Conservation (phyloP, 2,113 vertebrate genomes). For the Petaurus breviceps region DNA sequence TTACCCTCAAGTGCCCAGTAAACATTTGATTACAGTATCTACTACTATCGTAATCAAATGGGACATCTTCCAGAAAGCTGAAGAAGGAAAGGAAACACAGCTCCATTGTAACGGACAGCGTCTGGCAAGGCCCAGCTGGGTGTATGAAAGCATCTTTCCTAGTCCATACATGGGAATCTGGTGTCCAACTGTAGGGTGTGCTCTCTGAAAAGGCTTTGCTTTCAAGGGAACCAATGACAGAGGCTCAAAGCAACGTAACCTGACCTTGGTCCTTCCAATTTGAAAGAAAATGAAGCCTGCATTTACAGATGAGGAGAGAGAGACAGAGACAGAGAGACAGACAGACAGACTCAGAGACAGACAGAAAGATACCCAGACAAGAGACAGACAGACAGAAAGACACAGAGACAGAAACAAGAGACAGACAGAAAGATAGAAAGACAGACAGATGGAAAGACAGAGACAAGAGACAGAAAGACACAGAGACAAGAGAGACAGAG, state of each 20-base stretch:
- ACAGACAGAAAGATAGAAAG: not conserved
- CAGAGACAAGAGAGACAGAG: too few species aligned
- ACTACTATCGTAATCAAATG: constrained; percentile 60
- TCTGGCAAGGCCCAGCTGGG: not conserved
- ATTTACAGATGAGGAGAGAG: not conserved
- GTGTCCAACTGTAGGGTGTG: not conserved
- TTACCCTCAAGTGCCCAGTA: not conserved
- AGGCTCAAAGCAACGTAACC: not conserved
- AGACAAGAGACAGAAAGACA: too few species aligned
- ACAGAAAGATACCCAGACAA: not conserved
- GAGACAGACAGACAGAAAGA: too few species aligned
- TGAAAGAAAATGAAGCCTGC: not conserved
- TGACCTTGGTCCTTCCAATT: not conserved
- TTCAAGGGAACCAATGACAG: not conserved
- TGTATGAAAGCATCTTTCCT: not conserved
- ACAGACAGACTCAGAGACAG: not conserved
- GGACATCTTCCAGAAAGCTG: constrained; percentile 67
- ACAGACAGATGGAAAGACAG: not conserved
- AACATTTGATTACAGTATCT: constrained; percentile 46
- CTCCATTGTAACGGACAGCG: constrained; percentile 20
- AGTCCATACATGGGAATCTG: constrained; percentile 71
- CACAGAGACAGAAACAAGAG: not conserved
- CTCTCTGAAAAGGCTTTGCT: not conserved
- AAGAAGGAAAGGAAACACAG: not conserved
- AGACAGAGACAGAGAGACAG: not conserved